phyloP scores from a whole-genome alignment of 2,113 vertebrate species.

The Danionella cerebrum region DNA sequence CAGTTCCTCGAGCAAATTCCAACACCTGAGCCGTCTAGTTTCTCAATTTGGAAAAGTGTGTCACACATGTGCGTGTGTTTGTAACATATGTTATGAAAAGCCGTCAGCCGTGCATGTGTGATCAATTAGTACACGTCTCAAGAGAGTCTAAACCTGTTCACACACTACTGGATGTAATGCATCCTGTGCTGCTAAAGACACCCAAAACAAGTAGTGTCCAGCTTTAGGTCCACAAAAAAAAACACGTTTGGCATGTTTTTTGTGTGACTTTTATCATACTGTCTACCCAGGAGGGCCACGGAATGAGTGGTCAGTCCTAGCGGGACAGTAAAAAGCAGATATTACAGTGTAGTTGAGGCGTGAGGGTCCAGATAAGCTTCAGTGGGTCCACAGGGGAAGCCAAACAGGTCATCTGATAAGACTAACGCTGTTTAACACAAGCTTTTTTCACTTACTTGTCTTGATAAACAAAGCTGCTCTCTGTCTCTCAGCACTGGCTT shows the following conservation, averaged over 20 bases:
- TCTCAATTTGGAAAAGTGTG: background rate
- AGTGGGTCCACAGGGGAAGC: background rate
- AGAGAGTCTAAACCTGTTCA: slow-evolving; percentile 17
- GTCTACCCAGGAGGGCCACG: background rate
- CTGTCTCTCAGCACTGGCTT: background rate
- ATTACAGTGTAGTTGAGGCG: background rate
- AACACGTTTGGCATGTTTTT: no score
- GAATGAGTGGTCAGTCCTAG: background rate
- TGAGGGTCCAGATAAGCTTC: slow-evolving; percentile 2
- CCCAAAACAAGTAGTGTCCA: slow-evolving; percentile 1
- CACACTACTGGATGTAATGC: background rate
- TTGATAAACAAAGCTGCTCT: background rate
- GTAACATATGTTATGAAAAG: slow-evolving; percentile 64
- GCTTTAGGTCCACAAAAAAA: no score
- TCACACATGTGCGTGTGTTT: slow-evolving; percentile 43
- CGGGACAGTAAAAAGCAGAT: slow-evolving; percentile 11
- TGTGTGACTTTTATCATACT: slow-evolving; percentile 1
- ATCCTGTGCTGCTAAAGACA: background rate
- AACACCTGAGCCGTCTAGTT: background rate
- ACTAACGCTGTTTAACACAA: background rate
- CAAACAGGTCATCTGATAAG: background rate
- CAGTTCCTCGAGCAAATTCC: background rate
- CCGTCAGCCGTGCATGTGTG: slow-evolving; percentile 52
- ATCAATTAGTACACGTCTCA: slow-evolving; percentile 19
- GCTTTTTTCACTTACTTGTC: background rate